phyloP scores from a whole-genome alignment of 2,888 invertebrate genomes.

The Liposcelis brunnea region DNA sequence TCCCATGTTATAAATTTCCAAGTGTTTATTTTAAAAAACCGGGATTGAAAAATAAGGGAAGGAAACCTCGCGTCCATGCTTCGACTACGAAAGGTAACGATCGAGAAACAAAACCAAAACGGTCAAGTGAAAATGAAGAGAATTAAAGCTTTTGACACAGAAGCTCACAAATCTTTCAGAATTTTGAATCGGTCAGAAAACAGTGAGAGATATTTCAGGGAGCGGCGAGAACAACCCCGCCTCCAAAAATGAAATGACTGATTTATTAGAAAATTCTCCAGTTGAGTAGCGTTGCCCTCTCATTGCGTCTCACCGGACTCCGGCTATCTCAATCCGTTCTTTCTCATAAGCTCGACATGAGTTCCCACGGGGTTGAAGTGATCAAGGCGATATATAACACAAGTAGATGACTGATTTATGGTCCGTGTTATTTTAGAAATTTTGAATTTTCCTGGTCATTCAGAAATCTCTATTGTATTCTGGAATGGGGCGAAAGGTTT shows the following conservation, averaged over 20 bases:
- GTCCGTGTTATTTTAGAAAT: constrained; percentile 8
- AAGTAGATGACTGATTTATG: constrained; percentile 5
- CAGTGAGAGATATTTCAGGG: constrained; percentile 7
- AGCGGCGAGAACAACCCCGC: not conserved
- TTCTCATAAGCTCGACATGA: not conserved
- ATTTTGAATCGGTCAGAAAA: constrained; percentile 9
- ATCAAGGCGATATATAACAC: not conserved
- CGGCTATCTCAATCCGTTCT: too few species aligned
- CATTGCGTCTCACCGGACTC: not conserved
- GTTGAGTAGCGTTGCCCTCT: not conserved
- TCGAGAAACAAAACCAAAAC: not conserved
- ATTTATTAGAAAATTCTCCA: constrained; percentile 1
- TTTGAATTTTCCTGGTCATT: constrained; percentile 9
- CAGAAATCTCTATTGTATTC: constrained; percentile 4
- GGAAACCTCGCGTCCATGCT: too few species aligned
- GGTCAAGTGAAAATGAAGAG: constrained; percentile 10
- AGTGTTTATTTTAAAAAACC: too few species aligned
- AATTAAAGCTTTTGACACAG: constrained; percentile 9
- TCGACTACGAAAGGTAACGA: too few species aligned
- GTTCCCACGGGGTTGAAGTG: constrained; percentile 1
- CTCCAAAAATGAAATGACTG: constrained; percentile 6
- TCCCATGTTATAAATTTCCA: too few species aligned
- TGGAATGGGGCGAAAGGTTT: too few species aligned
- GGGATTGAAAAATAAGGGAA: too few species aligned
- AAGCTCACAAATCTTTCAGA: constrained; percentile 9